Percentiles rank a stretch among this genome's conserved stretches.
Evolutionary conservation across 2,113 vertebrate species (phyloP).

Genomic region (Cranoglanis bouderius): DNA sequence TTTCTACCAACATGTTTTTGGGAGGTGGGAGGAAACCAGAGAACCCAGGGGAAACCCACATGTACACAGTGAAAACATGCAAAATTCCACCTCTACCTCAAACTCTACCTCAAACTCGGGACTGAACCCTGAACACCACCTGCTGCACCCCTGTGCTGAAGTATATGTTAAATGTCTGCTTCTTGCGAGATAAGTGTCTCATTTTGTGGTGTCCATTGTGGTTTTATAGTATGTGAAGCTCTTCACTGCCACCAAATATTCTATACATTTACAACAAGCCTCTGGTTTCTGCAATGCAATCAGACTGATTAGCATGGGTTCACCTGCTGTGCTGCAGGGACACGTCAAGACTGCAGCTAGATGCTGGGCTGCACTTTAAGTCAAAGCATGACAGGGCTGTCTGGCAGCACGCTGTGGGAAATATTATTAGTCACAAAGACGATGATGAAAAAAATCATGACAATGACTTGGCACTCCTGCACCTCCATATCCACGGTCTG

Average conservation of each 20-base stretch:
- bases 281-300: not conserved
- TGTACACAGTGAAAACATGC: not conserved
- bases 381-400: constrained; percentile 27
- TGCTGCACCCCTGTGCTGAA: not conserved
- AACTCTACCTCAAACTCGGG: not conserved
- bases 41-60: not conserved
- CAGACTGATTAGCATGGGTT: not conserved
- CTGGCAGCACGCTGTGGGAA: constrained; percentile 52
- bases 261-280: not conserved
- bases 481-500: not conserved
- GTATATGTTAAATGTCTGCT: not conserved
- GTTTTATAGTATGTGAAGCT: not conserved
- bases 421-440: constrained; percentile 48
- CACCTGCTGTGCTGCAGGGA: constrained; percentile 36
- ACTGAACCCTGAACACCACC: not conserved
- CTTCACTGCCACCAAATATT: not conserved
- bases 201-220: not conserved
- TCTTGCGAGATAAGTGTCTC: not conserved
- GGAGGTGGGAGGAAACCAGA: not conserved
- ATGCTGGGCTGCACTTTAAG: constrained; percentile 50
- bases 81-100: not conserved
- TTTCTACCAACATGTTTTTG: not conserved
- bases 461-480: constrained; percentile 62
- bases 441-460: not conserved
- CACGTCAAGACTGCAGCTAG: constrained; percentile 35